Conservation (phyloP, 2,888 invertebrate genomes). For the Horisme vitalbata region DNA sequence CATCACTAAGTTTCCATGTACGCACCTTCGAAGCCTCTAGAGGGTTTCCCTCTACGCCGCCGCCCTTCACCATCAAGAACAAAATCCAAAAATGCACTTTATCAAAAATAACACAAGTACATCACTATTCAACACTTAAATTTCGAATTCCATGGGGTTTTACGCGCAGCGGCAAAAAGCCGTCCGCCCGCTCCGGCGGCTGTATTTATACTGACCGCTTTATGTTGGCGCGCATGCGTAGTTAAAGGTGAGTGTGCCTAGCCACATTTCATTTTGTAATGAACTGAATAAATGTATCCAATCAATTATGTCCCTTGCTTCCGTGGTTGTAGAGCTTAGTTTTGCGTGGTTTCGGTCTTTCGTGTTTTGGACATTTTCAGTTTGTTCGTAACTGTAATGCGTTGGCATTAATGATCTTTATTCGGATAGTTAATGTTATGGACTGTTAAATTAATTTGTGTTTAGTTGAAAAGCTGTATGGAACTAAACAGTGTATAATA, state of each 20-base stretch:
- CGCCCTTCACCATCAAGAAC: slow-evolving; percentile 17
- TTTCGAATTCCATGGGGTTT: slow-evolving; percentile 60
- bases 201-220: slow-evolving; percentile 55
- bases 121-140: slow-evolving; percentile 39
- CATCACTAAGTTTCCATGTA: slow-evolving; percentile 37
- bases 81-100: slow-evolving; percentile 36
- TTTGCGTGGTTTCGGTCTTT: slow-evolving; percentile 25
- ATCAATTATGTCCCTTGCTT: slow-evolving; percentile 34
- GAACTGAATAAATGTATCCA: slow-evolving; percentile 49
- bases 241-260: slow-evolving; percentile 41
- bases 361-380: slow-evolving; percentile 21
- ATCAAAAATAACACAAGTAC: slow-evolving; percentile 55
- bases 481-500: too few relatives aligned
- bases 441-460: slow-evolving; percentile 1
- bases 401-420: slow-evolving; percentile 18
- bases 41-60: slow-evolving; percentile 13
- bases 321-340: slow-evolving; percentile 23
- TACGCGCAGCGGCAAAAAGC: slow-evolving; percentile 46
- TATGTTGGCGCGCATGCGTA: slow-evolving; percentile 61
- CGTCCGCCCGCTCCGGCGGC: slow-evolving; percentile 53
- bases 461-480: neutral
- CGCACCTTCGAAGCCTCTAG: slow-evolving; percentile 50
- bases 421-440: slow-evolving; percentile 12
- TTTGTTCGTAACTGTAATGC: slow-evolving; percentile 21
- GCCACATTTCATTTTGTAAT: slow-evolving; percentile 68